Base-by-base conservation (phyloP, 2,113 vertebrate species). In the Hemiprocne comata region DNA sequence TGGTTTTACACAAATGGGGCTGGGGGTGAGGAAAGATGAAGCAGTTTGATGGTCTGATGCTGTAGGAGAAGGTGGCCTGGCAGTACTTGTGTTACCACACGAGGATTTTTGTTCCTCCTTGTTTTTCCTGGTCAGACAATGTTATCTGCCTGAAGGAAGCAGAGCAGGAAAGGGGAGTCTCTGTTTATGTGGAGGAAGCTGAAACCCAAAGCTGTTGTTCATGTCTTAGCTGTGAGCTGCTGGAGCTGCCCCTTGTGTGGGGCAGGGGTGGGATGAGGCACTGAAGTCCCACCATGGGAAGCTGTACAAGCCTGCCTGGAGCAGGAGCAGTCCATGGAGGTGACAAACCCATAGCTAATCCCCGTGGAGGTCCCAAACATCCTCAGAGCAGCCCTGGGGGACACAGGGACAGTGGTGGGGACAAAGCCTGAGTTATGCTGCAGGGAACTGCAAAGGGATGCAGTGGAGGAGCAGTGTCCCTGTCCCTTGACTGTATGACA, bases 11-110 rank as follows among this genome's bases (percentile, higher is more conserved):
- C 17, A 10, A 40, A 13, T 1, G 1, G 6, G 44, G 29, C 8
- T 66, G 69, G 20, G 53, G 48, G 18, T 1, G 11, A 17, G 44
- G 53, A 29, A 13, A 23, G 44, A 31, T 23, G 23, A 25, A 15
- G n/a, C 7, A 15, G 51, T 4, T 66, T 6, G 19, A 20, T 23
- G 48, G 48, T 50, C 48, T 50, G 48, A 50, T 50, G 48, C 10
- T 50, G 48, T 26, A 55, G 67, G 48, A 15, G 73, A 2, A 40
- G 24, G 24, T 13, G 16, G 62, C 19, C 10, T 36, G 74, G 24
- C 33, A 3, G 18, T 0, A 0, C 38, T 50, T 5, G 1, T 2
- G 0, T 15, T 4, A 29, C 9, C 1, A 3, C 0, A 6, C 33
- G 36, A 70, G 40, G 79, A 1, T 4, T 7, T 28, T 14, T 71